Conservation (phyloP, 2,113 vertebrate species). For the Thamnophis sirtalis region DNA sequence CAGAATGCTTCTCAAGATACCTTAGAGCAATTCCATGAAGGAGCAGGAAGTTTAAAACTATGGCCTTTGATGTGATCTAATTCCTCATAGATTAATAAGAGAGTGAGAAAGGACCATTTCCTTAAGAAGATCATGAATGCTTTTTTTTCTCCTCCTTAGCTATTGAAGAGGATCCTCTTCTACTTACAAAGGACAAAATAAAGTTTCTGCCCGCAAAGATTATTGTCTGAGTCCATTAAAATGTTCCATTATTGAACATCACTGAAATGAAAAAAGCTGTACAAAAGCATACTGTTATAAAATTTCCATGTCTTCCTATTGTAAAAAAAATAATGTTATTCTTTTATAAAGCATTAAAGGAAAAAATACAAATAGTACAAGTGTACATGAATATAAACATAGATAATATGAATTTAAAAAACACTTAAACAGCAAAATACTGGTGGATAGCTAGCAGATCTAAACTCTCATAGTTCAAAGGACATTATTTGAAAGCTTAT, state of each 20-base stretch:
- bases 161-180: not conserved
- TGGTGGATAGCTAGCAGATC: not conserved
- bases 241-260: not conserved
- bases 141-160: fast-evolving
- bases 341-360: not conserved
- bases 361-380: not conserved
- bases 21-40: slow-evolving; percentile 24
- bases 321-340: not conserved
- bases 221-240: not conserved
- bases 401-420: not conserved
- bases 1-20: not conserved
- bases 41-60: slow-evolving; percentile 32
- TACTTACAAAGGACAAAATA: not conserved
- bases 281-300: not conserved
- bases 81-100: not conserved
- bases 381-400: not conserved
- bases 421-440: not conserved
- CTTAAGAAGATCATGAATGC: not conserved
- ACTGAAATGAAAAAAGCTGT: not conserved
- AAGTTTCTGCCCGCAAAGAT: not conserved
- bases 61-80: slow-evolving; percentile 25
- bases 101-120: not conserved
- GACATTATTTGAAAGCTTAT: not conserved
- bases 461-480: not conserved
- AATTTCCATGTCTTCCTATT: not conserved